Evolutionary conservation across 2,113 vertebrate species (phyloP).

Genomic region (Dolichotis patagonum): DNA sequence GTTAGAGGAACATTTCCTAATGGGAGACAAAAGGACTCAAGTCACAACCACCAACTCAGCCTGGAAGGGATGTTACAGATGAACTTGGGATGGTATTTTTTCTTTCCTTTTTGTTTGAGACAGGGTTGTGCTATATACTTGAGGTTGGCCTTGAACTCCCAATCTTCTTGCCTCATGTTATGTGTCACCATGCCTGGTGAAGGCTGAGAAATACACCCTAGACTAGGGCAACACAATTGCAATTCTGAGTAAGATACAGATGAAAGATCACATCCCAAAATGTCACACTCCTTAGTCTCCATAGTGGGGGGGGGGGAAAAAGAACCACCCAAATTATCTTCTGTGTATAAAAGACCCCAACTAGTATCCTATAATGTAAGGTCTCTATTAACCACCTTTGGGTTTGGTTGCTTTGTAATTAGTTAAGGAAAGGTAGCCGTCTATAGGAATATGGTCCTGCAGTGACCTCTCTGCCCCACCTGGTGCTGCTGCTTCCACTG

Average conservation of each 20-base stretch:
- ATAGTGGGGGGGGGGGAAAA: neutral
- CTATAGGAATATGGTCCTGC: neutral
- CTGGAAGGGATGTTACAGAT: neutral
- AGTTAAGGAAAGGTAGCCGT: neutral
- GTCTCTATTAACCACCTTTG: neutral
- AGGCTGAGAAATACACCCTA: neutral
- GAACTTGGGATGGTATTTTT: neutral
- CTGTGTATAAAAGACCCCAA: neutral
- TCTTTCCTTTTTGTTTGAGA: neutral
- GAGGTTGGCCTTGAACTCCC: neutral
- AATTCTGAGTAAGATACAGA: neutral
- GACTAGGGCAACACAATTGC: neutral
- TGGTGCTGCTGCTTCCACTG: constrained; percentile 95
- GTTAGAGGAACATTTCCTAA: neutral
- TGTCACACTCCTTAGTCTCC: neutral
- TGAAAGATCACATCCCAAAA: neutral
- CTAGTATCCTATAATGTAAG: neutral
- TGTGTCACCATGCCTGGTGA: neutral
- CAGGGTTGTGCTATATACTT: no score
- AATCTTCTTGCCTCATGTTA: neutral
- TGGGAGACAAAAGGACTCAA: neutral
- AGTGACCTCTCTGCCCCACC: constrained; percentile 70
- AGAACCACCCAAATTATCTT: neutral
- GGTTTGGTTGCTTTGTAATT: neutral
- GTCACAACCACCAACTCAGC: neutral